Evolutionary conservation across 2,888 invertebrate genomes (phyloP), one percentile per base, ranked within the genome.

Genomic region (Chalcis sispes): DNA sequence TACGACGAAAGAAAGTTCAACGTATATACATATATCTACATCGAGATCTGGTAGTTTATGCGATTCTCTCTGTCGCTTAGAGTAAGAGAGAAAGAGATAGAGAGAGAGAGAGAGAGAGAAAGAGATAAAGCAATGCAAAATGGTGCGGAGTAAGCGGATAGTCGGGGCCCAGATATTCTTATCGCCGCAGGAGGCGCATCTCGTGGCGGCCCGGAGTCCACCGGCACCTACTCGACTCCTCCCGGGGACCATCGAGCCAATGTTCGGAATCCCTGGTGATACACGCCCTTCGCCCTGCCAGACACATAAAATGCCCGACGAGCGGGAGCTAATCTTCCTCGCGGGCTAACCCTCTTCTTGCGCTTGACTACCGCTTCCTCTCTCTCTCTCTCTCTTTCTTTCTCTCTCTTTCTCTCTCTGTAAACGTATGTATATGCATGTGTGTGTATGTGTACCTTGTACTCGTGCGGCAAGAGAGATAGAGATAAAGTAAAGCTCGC

Each of bases 261-360:
- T 83, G 81, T 82, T 82, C 82, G 70, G 80, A 85, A 85, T 85
- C 83, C 83, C 82, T 77, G 76, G 82, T 83, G 84, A 84, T 83
- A 82, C 83, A 83, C 83, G 82, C 80, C 81, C 79, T 82, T 81
- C 71, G 75, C 79, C 78, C 80, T 83, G 77, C 81, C 82, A 84
- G 83, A 82, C 81, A 81, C 83, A 84, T 84, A 83, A 84, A 83
- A 80, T 78, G 79, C 71, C 69, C 62, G 50, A 36, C 42, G 2
- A 13, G 42, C 18, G 20, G 10, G 65, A 77, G 76, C 77, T 79
- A 79, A 79, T 79, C 79, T 80, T 79, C 79, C 75, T 76, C 74
- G 75, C 77, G 77, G 72, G 76, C 71, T 77, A 80, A 79, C 79
- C 80, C 77, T 76, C 77, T 77, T 74, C 77, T 73, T 76, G 71